phyloP scores from a whole-genome alignment of 2,113 vertebrate species.

The Equus przewalskii region DNA sequence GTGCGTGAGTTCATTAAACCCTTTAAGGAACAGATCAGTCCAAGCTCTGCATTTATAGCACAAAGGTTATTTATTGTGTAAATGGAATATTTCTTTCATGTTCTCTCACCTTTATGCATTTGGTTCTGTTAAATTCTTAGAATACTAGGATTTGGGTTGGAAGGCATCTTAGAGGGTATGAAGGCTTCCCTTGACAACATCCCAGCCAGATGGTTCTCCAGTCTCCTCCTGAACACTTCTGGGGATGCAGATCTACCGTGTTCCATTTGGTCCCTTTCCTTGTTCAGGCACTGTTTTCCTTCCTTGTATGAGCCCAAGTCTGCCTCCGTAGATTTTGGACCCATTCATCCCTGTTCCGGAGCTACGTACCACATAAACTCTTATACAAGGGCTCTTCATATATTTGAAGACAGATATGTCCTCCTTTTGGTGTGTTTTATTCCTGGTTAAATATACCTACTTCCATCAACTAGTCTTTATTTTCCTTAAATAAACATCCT shows the following conservation, averaged over 20 bases:
- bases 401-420: not conserved
- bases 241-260: not conserved
- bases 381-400: not conserved
- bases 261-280: not conserved
- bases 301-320: not conserved
- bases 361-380: not conserved
- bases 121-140: conserved; percentile 12
- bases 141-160: not conserved
- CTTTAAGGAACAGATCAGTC: not conserved
- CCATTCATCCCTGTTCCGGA: not conserved
- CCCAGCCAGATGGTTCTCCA: not conserved
- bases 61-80: not conserved
- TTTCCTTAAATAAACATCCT: not conserved
- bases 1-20: not conserved
- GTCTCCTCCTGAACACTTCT: not conserved
- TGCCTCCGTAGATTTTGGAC: not conserved
- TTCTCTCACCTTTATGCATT: not conserved
- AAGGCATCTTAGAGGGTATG: not conserved
- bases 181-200: not conserved
- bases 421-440: conserved; percentile 15
- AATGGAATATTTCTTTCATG: not conserved
- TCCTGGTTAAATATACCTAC: not conserved
- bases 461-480: not conserved
- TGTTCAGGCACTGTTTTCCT: not conserved
- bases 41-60: not conserved